Evolutionary conservation across 2,113 vertebrate species (phyloP), one percentile per base, ranked within the genome.

Genomic region (Otis tarda): DNA sequence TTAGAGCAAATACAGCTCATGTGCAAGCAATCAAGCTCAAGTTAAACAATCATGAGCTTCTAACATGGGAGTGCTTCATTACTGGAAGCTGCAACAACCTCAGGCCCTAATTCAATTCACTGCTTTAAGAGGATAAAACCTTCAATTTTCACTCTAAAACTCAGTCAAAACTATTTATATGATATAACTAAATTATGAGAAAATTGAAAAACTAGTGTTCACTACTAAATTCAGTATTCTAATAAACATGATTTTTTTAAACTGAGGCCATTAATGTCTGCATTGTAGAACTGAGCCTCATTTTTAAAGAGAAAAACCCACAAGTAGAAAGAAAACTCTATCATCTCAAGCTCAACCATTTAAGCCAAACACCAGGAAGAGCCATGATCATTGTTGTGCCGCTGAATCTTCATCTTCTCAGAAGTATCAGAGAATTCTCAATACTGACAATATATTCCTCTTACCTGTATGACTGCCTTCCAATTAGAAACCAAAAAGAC

Each of bases 161-260:
- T 21, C n/a, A 60, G 22, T 16, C 8, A 47, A 80, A 77, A 21
- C 2, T 31, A 83, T 52, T 67, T 17, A 22, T 33, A 73, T 21
- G 9, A 67, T 9, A 45, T 1, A 75, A 33, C 1, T 16, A 70
- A 55, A 60, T 53, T 23, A 8, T 4, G 10, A 67, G 17, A 67
- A 75, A 76, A 73, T 0, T 23, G 5, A 53, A 87, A 47, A 89
- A 31, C 3, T 53, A 20, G 28, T 22, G 28, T 25, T 70, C 16
- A 6, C n/a, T 47, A 50, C 14, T 59, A 59, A 84, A 81, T 55
- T 53, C 30, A n/a, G 22, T 37, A 12, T 37, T 79, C 28, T 49
- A 39, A 47, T 5, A 52, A 2, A 5, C 7, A 22, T 2, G 2
- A 1, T 1, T 1, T 45, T 77, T 70, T 55, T 25, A 0, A 64